Base-by-base conservation (phyloP, 2,797 vertebrate genomes). In the Sandelia bainsii region DNA sequence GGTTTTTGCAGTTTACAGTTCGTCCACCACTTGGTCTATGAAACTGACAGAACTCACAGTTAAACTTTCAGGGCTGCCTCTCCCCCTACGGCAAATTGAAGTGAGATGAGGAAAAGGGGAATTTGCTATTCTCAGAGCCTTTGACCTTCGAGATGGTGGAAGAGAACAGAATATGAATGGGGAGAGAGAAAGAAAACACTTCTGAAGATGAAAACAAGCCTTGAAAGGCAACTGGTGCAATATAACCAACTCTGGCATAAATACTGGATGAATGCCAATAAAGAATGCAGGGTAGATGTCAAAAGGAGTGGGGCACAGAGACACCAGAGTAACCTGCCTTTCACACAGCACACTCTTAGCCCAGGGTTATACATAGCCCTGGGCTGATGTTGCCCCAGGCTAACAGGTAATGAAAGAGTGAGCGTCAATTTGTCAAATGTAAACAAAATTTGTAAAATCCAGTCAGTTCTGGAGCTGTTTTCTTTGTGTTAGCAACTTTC, bases 71-170 rank as follows among this genome's bases (percentile, higher is more conserved):
- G 62, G 23, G 48, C 52, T 70, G 69, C 56, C 62, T 71, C 77
- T 70, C 52, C 70, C 74, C 84, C 79, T 69, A 69, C 56, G 57
- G 86, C 81, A 86, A 87, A 86, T 53, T 87, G 74, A 81, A 70
- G 78, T 16, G 69, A 85, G 79, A 80, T 76, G 77, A 87, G 67
- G 73, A 87, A 85, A 87, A 66, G 62, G 72, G 75, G 77, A 82
- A 84, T 90, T 86, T 90, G 82, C 74, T 89, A 87, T 90, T 92
- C 88, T 84, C 75, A 9, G 67, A 86, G 82, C 78, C 80, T 90
- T 88, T 83, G 74, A 75, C 88, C 87, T 89, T 84, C 42, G 62
- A 88, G 82, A 84, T 84, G 72, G 72, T 68, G 62, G 53, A 72
- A 81, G 63, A 87, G 84, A 83, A 75, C 74, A 75, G 83, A 89